Base-by-base conservation (phyloP, 2,797 vertebrate genomes). In the Pipistrellus nathusii region DNA sequence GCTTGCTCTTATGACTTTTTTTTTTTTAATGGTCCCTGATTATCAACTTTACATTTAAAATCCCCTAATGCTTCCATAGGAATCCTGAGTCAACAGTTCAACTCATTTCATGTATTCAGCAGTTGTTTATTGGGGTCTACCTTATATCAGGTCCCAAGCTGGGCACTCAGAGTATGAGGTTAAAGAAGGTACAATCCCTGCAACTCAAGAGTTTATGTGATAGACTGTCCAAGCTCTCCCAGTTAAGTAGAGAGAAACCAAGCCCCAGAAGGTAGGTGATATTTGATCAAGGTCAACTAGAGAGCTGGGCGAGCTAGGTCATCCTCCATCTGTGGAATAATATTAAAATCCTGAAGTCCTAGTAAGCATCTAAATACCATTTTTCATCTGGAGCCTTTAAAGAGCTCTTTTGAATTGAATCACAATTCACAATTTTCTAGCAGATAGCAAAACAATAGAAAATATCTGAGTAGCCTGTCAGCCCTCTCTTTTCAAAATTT, bases 21-120 rank as follows among this genome's bases (percentile, higher is more conserved):
- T 25, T 9, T 30, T 73, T 87, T 72, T 83, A 84, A 75, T n/a
- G 17, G 18, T 87, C 20, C 27, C 14, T 11, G 32, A 64, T 88
- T 94, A 9, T 46, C 80, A 90, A 76, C 12, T 64, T 96, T 90
- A 73, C 7, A 62, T 88, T 93, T 88, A 72, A 88, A 87, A 86
- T 55, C 35, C 6, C 13, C 66, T 85, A 38, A 93, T 48, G 46
- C 62, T 86, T 78, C 55, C 66, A 57, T 1, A 53, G 35, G 38
- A 86, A 30, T 80, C 57, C 72, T 77, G 5, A 90, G n/a, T 88
- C 89, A 41, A 88, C 85, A 80, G 46, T 12, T 30, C 53, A 55
- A 2, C 93, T 68, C 23, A 4, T 57, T 85, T 27, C 11, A n/a
- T 20, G 21, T 32, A 64, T 35, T 66, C 48, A 27, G 53, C 25